phyloP scores from a whole-genome alignment of 2,888 invertebrate genomes.

The Aporophyla nigra region DNA sequence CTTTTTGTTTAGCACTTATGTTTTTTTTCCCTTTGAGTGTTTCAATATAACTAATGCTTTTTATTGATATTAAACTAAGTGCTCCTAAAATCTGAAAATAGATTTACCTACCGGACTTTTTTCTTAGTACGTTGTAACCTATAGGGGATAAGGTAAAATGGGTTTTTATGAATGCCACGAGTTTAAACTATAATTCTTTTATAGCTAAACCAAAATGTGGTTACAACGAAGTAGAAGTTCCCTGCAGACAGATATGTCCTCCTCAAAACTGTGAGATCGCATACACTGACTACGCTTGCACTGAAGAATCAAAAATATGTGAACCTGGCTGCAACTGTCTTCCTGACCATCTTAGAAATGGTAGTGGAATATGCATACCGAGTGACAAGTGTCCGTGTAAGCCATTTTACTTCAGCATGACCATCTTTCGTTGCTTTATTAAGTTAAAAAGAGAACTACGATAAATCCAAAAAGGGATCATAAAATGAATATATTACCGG shows the following conservation, averaged over 20 bases:
- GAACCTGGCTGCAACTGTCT: slow-evolving; percentile 74
- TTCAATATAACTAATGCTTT: neutral
- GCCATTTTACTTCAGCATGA: neutral
- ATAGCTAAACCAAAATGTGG: slow-evolving; percentile 60
- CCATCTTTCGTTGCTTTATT: neutral
- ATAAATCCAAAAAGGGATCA: neutral
- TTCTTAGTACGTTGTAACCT: too few relatives aligned
- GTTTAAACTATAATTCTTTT: neutral
- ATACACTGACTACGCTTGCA: slow-evolving; percentile 69
- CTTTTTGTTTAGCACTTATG: neutral
- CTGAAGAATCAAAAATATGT: slow-evolving; percentile 54
- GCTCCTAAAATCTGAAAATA: neutral
- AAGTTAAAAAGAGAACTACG: neutral
- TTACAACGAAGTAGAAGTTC: slow-evolving; percentile 68
- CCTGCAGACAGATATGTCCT: slow-evolving; percentile 71
- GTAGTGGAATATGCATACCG: slow-evolving; percentile 70
- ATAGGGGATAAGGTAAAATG: too few relatives aligned
- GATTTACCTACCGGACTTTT: too few relatives aligned
- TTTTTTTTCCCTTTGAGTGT: slow-evolving; percentile 15
- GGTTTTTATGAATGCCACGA: too few relatives aligned
- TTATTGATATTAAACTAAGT: too few relatives aligned
- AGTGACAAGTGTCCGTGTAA: slow-evolving; percentile 69
- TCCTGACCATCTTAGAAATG: slow-evolving; percentile 68
- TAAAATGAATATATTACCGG: neutral
- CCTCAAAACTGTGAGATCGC: slow-evolving; percentile 73